Conservation (phyloP, 1,140 invertebrate species). For the Proales similis region DNA sequence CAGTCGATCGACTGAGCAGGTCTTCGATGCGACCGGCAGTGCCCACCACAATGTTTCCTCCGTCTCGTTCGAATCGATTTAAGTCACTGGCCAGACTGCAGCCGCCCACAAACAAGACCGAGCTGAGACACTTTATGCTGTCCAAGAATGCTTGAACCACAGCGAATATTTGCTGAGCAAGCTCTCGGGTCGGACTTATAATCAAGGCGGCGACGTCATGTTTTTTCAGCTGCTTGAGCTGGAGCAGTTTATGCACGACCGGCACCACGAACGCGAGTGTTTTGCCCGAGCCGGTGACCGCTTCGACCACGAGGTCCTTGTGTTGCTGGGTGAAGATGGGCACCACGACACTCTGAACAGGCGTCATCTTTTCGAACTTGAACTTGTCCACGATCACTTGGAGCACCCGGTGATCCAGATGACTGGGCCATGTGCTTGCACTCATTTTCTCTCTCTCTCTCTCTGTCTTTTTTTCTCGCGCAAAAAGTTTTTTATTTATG, state of each 20-base stretch:
- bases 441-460: no score
- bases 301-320: conserved; percentile 93
- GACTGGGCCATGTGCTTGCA: conserved; percentile 33
- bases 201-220: conserved; percentile 67
- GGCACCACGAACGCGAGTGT: conserved; percentile 89
- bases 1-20: conserved; percentile 61
- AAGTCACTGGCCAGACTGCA: conserved; percentile 64
- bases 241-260: conserved; percentile 72
- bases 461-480: no score
- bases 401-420: neutral
- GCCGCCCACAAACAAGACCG: conserved; percentile 71
- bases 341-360: conserved; percentile 29
- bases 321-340: conserved; percentile 59
- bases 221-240: conserved; percentile 63
- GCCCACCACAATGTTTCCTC: conserved; percentile 76
- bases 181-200: conserved; percentile 83
- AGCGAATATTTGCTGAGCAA: conserved; percentile 77
- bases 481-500: no score
- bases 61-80: conserved; percentile 61
- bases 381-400: conserved; percentile 1
- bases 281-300: conserved; percentile 92
- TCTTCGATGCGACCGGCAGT: conserved; percentile 87
- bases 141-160: conserved; percentile 63
- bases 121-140: conserved; percentile 49
- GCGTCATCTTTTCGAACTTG: conserved; percentile 34